Percentiles rank a stretch among this genome's conserved stretches.
Evolutionary conservation across 64 coral and sea anemone species (phyloP).

Genomic region (Exaiptasia diaphana): DNA sequence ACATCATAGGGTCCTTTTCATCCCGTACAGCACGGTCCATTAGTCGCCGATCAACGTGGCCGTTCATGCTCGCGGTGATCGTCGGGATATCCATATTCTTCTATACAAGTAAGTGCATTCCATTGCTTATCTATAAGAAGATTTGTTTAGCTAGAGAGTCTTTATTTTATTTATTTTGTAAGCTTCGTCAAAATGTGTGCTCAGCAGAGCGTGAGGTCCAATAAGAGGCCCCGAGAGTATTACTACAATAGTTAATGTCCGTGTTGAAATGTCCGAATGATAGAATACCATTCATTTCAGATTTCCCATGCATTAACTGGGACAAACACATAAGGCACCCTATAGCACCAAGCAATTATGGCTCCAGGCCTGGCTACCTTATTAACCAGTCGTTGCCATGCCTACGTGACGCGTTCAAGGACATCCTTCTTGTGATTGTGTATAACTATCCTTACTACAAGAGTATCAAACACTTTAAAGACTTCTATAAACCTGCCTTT

Average conservation of each 20-base stretch:
- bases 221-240: neutral
- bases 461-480: conserved; percentile 50
- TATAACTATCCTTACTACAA: conserved; percentile 90
- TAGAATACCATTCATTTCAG: too few relatives aligned
- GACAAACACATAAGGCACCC: too few relatives aligned
- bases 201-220: too few relatives aligned
- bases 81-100: neutral
- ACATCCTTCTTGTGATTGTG: conserved; percentile 72
- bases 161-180: too few relatives aligned
- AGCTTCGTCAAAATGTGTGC: too few relatives aligned
- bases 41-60: neutral
- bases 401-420: conserved; percentile 59
- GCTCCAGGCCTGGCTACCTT: too few relatives aligned
- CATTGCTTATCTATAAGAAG: neutral
- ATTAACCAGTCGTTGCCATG: conserved; percentile 43
- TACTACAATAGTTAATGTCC: neutral
- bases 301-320: neutral
- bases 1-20: neutral
- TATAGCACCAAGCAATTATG: too few relatives aligned
- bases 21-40: neutral
- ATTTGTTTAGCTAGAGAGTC: too few relatives aligned
- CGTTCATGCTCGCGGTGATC: neutral
- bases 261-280: too few relatives aligned
- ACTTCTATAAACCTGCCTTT: conserved; percentile 71
- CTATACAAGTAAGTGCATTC: conserved; percentile 11